Conservation (phyloP, 2,113 vertebrate species). For the Solea senegalensis region DNA sequence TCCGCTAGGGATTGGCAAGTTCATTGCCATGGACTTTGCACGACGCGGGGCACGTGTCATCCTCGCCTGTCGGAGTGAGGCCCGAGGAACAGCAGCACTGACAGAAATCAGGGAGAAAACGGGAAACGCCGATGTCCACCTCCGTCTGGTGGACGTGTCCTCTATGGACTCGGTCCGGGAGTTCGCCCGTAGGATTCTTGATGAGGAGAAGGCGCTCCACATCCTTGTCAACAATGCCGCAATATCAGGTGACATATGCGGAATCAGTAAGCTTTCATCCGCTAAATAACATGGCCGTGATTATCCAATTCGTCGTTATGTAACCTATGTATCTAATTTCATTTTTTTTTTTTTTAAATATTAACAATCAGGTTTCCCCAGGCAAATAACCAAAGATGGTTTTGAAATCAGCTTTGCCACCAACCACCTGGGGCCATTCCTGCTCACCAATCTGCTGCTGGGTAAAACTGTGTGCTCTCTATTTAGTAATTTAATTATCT, state of each 20-base stretch:
- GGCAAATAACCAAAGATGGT: conserved; percentile 79
- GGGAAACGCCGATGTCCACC: conserved; percentile 76
- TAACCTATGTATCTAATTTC: not conserved
- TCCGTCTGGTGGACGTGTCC: conserved; percentile 83
- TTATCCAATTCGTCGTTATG: too few species aligned
- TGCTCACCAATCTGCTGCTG: conserved; percentile 89
- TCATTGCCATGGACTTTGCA: conserved; percentile 85
- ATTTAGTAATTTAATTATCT: too few species aligned
- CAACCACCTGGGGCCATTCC: conserved; percentile 89
- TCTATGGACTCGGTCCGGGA: conserved; percentile 83
- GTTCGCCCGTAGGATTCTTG: conserved; percentile 78
- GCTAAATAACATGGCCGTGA: too few species aligned
- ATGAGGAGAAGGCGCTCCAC: conserved; percentile 82
- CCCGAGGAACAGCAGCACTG: conserved; percentile 71
- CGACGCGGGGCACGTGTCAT: conserved; percentile 85
- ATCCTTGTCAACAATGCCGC: conserved; percentile 90
- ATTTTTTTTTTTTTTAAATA: not conserved
- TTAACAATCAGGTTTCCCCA: conserved; percentile 78
- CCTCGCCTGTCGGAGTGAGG: conserved; percentile 83
- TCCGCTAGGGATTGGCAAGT: conserved; percentile 85
- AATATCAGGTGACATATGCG: conserved; percentile 68
- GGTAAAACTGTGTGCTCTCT: conserved; percentile 68
- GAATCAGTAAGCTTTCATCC: too few species aligned
- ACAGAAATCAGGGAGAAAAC: conserved; percentile 80
- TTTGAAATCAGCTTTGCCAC: conserved; percentile 85